Percentiles rank a stretch among this genome's conserved stretches.
Conservation (phyloP, 1,140 invertebrate genomes). For the Muscidifurax raptorellus region DNA sequence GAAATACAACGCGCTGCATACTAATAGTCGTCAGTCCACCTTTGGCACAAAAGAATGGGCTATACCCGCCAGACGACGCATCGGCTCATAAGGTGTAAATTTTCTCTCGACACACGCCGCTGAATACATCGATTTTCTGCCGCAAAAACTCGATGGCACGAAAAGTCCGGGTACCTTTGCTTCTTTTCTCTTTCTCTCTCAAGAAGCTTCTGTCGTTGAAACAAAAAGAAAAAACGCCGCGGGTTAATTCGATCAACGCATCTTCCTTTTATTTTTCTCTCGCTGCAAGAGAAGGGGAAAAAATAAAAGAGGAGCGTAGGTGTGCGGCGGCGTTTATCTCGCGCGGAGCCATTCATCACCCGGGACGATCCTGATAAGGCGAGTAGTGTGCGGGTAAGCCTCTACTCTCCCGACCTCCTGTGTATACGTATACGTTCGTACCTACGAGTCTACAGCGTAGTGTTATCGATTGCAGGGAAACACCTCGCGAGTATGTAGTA, state of each 20-base stretch:
- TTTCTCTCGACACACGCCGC: constrained; percentile 15
- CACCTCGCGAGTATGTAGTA: neutral
- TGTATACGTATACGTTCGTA: neutral
- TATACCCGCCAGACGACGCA: too few relatives aligned
- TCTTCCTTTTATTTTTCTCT: neutral
- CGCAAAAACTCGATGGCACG: constrained; percentile 19
- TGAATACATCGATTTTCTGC: constrained; percentile 38
- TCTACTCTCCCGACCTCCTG: neutral
- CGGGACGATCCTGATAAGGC: constrained; percentile 60
- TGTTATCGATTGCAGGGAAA: neutral
- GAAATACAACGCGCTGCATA: too few relatives aligned
- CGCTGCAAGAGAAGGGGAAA: neutral
- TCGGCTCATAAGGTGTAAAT: constrained; percentile 10
- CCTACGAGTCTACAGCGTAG: neutral
- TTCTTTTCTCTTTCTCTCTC: neutral
- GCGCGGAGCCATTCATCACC: constrained; percentile 53
- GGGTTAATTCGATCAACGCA: constrained; percentile 19
- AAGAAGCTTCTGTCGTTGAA: neutral
- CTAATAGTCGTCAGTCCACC: too few relatives aligned
- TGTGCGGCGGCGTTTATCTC: neutral
- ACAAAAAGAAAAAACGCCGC: neutral
- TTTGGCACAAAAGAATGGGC: too few relatives aligned
- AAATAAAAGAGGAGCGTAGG: neutral
- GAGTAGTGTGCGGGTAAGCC: constrained; percentile 13
- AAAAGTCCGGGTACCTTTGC: neutral